Percentiles rank a stretch among this genome's conserved stretches.
phyloP scores from a whole-genome alignment of 1,140 invertebrate genomes.

The Calosoma granatense region DNA sequence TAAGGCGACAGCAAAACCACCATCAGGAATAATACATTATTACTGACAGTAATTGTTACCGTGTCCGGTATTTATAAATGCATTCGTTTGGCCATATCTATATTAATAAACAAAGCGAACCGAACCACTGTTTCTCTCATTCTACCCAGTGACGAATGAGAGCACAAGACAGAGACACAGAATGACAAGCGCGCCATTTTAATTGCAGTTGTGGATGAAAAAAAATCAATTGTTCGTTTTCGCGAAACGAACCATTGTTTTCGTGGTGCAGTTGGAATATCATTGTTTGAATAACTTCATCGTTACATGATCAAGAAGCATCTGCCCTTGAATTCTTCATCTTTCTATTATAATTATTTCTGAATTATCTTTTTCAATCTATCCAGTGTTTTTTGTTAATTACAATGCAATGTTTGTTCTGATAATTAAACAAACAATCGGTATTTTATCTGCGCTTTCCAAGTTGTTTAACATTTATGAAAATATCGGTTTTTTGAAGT shows the following conservation, averaged over 20 bases:
- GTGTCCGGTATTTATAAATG: conserved; percentile 6
- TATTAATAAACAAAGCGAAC: conserved; percentile 4
- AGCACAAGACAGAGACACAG: background rate
- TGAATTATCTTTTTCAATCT: background rate
- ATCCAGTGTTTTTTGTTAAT: background rate
- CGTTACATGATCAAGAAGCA: background rate
- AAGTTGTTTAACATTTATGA: too few species aligned
- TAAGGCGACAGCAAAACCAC: too few species aligned
- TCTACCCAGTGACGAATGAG: background rate
- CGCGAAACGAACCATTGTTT: background rate
- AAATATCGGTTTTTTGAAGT: too few species aligned
- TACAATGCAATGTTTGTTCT: background rate
- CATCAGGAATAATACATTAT: conserved; percentile 2
- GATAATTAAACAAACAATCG: too few species aligned
- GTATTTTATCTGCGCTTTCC: too few species aligned
- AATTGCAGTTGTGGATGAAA: background rate
- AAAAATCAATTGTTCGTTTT: conserved; percentile 8
- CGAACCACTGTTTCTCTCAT: background rate
- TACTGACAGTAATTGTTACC: conserved; percentile 7
- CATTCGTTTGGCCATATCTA: conserved; percentile 7
- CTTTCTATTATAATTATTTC: background rate
- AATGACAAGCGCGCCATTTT: background rate
- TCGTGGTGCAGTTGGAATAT: background rate
- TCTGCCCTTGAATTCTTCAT: background rate
- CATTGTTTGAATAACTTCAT: conserved; percentile 7